Conservation (phyloP, 2,113 vertebrate genomes). For the Rafetus swinhoei region DNA sequence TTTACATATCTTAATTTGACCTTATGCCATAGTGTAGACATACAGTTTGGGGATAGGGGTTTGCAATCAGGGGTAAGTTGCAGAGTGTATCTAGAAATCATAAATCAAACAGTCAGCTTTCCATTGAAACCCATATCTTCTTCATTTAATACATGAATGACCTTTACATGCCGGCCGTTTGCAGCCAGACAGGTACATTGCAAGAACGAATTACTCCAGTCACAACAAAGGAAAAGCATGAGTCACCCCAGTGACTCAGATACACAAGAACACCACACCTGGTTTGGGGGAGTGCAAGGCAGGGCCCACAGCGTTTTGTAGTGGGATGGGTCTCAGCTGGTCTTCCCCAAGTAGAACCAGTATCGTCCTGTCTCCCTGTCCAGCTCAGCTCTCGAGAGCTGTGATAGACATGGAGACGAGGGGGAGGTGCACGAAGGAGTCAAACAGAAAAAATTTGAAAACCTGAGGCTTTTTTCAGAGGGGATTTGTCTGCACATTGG, state of each 20-base stretch:
- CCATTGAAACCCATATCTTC: neutral
- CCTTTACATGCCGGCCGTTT: neutral
- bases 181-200: neutral
- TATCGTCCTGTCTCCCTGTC: neutral
- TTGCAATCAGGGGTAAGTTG: no score
- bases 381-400: neutral
- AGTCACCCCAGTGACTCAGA: neutral
- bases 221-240: neutral
- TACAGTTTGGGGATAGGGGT: no score
- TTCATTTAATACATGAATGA: neutral
- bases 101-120: neutral
- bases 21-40: no score
- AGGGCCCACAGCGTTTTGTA: neutral
- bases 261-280: neutral
- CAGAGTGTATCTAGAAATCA: neutral
- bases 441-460: neutral
- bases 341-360: neutral
- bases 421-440: neutral
- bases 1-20: no score
- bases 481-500: neutral
- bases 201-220: neutral
- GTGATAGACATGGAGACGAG: neutral
- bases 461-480: neutral
- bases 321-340: neutral
- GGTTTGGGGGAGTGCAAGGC: no score